These are phyloP conservation scores for Trachymyrmex septentrionalis DNA, from an alignment of 1,140 invertebrate species.

Conservation along the genomic window DNA sequence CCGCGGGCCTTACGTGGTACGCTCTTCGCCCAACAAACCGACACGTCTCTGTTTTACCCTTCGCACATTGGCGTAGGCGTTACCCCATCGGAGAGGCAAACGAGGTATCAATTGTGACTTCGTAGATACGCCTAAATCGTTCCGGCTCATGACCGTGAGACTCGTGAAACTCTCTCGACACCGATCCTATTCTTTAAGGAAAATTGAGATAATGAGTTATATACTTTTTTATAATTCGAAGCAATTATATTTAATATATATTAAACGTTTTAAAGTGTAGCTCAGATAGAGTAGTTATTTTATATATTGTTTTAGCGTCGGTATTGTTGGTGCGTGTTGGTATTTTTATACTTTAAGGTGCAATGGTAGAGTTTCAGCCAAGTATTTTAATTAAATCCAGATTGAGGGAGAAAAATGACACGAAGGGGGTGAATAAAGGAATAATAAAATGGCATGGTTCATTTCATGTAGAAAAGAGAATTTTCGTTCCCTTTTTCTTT, in stretches of 20 bases:
- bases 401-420: background rate
- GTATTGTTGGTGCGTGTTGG: too few species aligned
- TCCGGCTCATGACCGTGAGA: constrained; percentile 9
- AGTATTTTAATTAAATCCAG: background rate
- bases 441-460: background rate
- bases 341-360: too few species aligned
- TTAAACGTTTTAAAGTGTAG: too few species aligned
- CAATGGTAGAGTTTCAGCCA: too few species aligned
- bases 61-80: constrained; percentile 63
- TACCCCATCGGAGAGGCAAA: constrained; percentile 47
- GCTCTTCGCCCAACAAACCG: constrained; percentile 61
- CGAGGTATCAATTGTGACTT: constrained; percentile 51
- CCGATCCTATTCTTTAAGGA: background rate
- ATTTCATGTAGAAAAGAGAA: background rate
- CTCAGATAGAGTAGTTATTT: too few species aligned
- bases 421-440: background rate
- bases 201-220: background rate
- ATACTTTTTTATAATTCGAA: background rate
- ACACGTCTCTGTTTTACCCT: constrained; percentile 59
- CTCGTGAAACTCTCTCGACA: background rate
- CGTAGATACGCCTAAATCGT: constrained; percentile 22
- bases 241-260: background rate
- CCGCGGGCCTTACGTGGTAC: constrained; percentile 55
- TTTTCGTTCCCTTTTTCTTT: background rate
- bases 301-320: too few species aligned